These are phyloP conservation scores for Rhagonycha fulva DNA, from an alignment of 2,888 invertebrate species.

Conservation along the genomic window DNA sequence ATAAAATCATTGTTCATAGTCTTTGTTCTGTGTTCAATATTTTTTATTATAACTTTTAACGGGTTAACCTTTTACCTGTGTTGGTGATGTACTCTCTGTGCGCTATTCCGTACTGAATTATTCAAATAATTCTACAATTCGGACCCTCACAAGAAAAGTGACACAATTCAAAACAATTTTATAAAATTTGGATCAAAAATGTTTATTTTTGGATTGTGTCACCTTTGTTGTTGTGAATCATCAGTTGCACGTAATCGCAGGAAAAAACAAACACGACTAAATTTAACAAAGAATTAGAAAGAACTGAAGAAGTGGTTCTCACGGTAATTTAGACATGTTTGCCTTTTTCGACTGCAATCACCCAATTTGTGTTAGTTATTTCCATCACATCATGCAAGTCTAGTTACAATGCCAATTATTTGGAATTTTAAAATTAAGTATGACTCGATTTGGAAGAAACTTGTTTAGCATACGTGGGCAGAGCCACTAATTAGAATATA, in stretches of 20 bases:
- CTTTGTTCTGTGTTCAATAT: not conserved
- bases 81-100: not conserved
- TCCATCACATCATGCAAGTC: not conserved
- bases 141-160: too few species aligned
- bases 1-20: not conserved
- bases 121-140: not conserved
- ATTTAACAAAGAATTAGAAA: too few species aligned
- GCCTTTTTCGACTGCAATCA: not conserved
- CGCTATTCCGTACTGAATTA: not conserved
- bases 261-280: too few species aligned
- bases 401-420: not conserved
- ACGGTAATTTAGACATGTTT: not conserved
- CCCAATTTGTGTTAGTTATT: not conserved
- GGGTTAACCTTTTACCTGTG: not conserved
- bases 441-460: slow-evolving; percentile 10
- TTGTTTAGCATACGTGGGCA: slow-evolving; percentile 25
- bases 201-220: too few species aligned
- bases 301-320: not conserved
- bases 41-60: not conserved
- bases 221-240: too few species aligned
- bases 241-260: too few species aligned
- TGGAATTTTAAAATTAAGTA: not conserved
- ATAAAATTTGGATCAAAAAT: too few species aligned
- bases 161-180: too few species aligned
- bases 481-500: slow-evolving; percentile 26